phyloP scores from a whole-genome alignment of 2,113 vertebrate genomes.

The Rhizomys pruinosus region DNA sequence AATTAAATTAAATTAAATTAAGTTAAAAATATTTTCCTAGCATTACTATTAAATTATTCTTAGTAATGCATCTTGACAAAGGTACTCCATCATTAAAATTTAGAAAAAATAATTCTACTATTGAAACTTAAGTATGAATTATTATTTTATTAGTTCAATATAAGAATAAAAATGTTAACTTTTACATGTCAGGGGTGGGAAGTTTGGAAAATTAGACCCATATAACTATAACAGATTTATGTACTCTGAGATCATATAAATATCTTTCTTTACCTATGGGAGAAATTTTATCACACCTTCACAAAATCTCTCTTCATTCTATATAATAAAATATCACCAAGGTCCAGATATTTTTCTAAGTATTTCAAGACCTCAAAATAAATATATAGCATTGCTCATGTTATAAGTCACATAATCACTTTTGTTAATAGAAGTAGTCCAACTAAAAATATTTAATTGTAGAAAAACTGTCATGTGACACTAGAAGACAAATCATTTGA shows the following conservation, averaged over 20 bases:
- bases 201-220: conserved; percentile 9
- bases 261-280: not conserved
- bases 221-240: not conserved
- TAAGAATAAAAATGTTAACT: not conserved
- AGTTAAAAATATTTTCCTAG: too few relatives aligned
- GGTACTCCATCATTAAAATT: not conserved
- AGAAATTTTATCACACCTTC: not conserved
- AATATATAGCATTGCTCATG: not conserved
- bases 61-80: not conserved
- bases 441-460: not conserved
- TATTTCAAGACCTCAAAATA: not conserved
- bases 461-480: not conserved
- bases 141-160: not conserved
- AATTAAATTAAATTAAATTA: too few relatives aligned
- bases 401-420: not conserved
- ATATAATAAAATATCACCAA: conserved; percentile 26
- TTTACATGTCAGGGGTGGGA: not conserved
- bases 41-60: not conserved
- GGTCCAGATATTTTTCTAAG: not conserved
- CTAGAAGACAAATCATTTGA: conserved; percentile 30
- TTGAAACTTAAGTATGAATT: not conserved
- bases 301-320: not conserved
- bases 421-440: not conserved
- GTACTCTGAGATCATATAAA: not conserved
- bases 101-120: not conserved